phyloP scores from a whole-genome alignment of 2,797 vertebrate genomes.

The Hypotaenidia okinawae region DNA sequence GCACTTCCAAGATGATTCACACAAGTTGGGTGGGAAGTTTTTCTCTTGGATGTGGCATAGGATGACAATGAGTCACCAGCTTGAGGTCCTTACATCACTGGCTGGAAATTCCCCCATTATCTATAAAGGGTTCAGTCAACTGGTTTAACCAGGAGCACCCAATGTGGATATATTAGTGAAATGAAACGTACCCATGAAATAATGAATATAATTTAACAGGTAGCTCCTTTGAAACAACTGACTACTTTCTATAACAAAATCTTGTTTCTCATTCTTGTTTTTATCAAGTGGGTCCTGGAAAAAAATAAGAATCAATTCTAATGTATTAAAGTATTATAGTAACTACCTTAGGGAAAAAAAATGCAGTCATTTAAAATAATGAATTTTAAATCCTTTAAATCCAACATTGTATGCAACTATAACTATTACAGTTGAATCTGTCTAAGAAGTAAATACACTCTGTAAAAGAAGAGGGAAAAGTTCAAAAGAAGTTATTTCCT shows the following conservation, averaged over 20 bases:
- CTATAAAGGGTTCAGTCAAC: neutral
- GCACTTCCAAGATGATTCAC: neutral
- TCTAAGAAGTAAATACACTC: neutral
- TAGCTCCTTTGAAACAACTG: neutral
- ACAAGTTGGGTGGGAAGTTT: neutral
- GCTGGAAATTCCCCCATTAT: neutral
- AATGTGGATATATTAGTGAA: neutral
- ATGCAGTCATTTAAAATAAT: neutral
- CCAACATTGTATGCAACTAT: neutral
- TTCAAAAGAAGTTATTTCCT: neutral
- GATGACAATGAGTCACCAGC: neutral
- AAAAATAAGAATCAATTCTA: neutral
- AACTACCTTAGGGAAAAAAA: neutral
- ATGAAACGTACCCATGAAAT: neutral
- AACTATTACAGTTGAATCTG: neutral
- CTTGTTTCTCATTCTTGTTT: neutral
- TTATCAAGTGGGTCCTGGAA: neutral
- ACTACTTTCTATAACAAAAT: neutral
- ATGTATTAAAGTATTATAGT: neutral
- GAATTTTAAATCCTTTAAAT: neutral
- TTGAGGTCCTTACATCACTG: neutral
- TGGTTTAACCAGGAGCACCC: neutral
- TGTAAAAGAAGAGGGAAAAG: neutral
- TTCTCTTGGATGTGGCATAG: neutral
- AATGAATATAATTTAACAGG: neutral